Evolutionary conservation across 2,113 vertebrate genomes (phyloP), one percentile per base, ranked within the genome.

Genomic region (Myiopsitta monachus): DNA sequence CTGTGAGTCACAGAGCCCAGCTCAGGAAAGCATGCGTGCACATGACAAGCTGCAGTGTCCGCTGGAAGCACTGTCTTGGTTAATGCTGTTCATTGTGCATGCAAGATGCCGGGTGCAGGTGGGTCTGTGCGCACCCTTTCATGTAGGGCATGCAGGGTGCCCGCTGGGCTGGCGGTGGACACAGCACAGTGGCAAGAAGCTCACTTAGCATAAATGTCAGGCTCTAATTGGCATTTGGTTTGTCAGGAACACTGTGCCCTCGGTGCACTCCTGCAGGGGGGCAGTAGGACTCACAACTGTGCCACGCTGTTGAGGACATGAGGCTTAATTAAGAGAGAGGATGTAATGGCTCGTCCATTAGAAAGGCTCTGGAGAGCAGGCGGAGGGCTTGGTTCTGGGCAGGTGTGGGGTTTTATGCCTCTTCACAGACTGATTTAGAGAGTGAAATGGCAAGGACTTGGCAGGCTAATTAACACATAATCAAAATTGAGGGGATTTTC

Each of bases 401-500:
- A 90, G 84, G 55, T 94, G 75, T 91, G 87, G 89, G 64, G 33
- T 66, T 95, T 92, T 92, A 89, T 87, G 92, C 86, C 75, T 96
- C 92, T 83, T 93, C 79, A 72, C 0, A 1, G 79, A 67, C 95
- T 96, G 95, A 97, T 97, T 96, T 96, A 97, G 80, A 93, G 82
- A 94, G 91, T 95, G 92, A 95, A 94, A 94, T 89, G 92, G 94
- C 87, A 90, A 92, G 88, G 83, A 96, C 84, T 94, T 96, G 96
- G 89, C 94, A 95, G 83, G 46, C 83, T 96, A 97, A 97, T 97
- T 97, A 97, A 94, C 94, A 97, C 89, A 91, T 97, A 96, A 97
- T 97, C 89, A 91, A 94, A 97, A 97, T 92, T 95, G 91, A 95
- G 89, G 72, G 87, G 79, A 86, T 94, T 97, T 94, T 93, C 94